Base-by-base conservation (phyloP, 2,888 invertebrate genomes). In the Limnephilus rhombicus region DNA sequence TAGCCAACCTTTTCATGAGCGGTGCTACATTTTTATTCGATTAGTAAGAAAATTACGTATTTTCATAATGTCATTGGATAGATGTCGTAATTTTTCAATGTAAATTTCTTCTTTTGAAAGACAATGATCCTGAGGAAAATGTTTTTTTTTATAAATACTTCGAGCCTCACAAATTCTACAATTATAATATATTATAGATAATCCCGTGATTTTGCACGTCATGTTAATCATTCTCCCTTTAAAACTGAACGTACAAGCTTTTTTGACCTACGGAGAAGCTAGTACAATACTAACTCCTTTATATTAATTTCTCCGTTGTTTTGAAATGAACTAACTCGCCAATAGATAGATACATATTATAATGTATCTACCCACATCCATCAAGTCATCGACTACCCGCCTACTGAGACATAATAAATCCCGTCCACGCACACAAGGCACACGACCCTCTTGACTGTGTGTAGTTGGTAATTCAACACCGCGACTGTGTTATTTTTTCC, bases 401-500 rank as follows among this genome's bases (percentile, higher is more conserved):
- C 68, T 68, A 68, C 68, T 68, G 24, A 68, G 68, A 68, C 68
- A 7, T 68, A n/a, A 80, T 80, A 80, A 89, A 89, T 89, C 88
- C 49, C 53, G 34, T 87, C 87, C 49, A 29, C 45, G n/a, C 49
- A 68, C 68, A 68, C 68, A n/a, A 68, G 86, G 37, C 86, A 11
- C 80, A 89, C 86, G n/a, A 45, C 37, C 12, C 80, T 18, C 15
- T n/a, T n/a, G 80, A 24, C 37, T 18, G 80, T 89, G 80, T 89
- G 80, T 34, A n/a, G 68, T 37, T 29, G 31, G 88, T 89, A 89
- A 89, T 80, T 89, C 80, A 37, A 89, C 37, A 89, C 88, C 80
- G 29, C 53, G 80, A 24, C 34, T 37, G 80, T 89, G 45, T 89
- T 37, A 91, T 91, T 91, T 91, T 91, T 91, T 85, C 24, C 82